A percentile compares a stretch with the other conserved stretches of the same genome.
Conservation (phyloP, 1,140 invertebrate genomes). For the Brachionus sp. region DNA sequence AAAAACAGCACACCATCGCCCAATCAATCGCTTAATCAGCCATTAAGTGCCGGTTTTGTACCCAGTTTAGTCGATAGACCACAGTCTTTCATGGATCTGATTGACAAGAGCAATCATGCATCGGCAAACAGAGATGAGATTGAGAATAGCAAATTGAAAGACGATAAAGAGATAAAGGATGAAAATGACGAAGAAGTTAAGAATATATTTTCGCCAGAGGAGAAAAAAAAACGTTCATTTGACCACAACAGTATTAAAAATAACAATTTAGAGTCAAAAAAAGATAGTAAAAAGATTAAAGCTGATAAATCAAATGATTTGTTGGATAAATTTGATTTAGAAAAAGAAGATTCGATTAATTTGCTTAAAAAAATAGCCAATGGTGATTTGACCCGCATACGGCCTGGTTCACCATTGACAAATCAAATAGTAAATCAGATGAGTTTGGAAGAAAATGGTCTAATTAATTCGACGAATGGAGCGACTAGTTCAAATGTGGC, state of each 20-base stretch:
- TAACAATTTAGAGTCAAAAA: background rate
- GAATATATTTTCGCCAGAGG: background rate
- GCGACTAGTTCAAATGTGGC: background rate
- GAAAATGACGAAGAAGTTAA: slow-evolving; percentile 32
- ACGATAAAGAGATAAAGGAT: background rate
- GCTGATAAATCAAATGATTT: background rate
- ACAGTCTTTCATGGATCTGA: background rate
- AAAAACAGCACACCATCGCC: background rate
- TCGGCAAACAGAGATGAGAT: background rate
- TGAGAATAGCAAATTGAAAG: background rate
- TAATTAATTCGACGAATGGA: background rate
- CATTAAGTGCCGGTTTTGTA: slow-evolving; percentile 36
- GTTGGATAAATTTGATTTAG: background rate
- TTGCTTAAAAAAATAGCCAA: slow-evolving; percentile 16
- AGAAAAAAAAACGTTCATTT: background rate
- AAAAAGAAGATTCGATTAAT: background rate
- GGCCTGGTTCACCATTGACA: background rate
- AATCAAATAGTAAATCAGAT: slow-evolving; percentile 26
- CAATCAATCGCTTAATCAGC: background rate
- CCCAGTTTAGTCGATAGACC: background rate
- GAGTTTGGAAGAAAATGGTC: background rate
- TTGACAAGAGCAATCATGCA: background rate
- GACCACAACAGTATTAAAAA: background rate
- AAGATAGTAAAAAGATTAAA: background rate
- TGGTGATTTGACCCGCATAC: background rate